These are phyloP conservation scores for Coleophora deauratella DNA, from an alignment of 2,888 invertebrate genomes.

Conservation along the genomic window DNA sequence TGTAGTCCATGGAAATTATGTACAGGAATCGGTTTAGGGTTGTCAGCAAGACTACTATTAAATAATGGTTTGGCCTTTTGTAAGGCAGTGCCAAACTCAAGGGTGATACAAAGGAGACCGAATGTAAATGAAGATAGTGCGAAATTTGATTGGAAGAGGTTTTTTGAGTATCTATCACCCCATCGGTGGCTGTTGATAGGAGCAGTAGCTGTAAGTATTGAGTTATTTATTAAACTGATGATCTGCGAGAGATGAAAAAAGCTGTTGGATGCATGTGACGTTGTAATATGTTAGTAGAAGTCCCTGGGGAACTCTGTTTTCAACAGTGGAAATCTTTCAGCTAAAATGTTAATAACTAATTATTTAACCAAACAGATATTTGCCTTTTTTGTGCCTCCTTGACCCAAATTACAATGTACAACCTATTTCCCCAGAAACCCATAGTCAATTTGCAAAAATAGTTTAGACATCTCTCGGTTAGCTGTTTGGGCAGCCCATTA, in stretches of 20 bases:
- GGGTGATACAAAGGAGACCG: slow-evolving; percentile 72
- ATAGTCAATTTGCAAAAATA: no score
- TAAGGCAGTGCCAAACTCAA: slow-evolving; percentile 69
- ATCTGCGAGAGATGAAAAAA: no score
- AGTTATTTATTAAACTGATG: neutral
- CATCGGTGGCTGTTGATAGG: slow-evolving; percentile 84
- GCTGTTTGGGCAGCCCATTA: no score
- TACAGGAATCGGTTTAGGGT: slow-evolving; percentile 57
- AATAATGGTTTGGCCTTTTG: slow-evolving; percentile 77
- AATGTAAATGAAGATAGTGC: slow-evolving; percentile 64
- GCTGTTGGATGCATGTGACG: no score
- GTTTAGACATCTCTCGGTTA: no score
- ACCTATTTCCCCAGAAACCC: no score
- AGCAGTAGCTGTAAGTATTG: slow-evolving; percentile 82
- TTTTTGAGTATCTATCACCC: slow-evolving; percentile 82
- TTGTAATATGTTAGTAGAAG: neutral
- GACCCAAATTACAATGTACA: neutral
- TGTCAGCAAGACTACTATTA: slow-evolving; percentile 43
- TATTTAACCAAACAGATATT: neutral
- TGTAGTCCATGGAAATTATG: slow-evolving; percentile 64
- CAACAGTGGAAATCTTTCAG: no score
- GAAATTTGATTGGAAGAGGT: slow-evolving; percentile 85
- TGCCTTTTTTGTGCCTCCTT: neutral
- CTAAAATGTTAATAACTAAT: neutral
- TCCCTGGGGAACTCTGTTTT: neutral